These are phyloP conservation scores for Carcharodon carcharias DNA, from an alignment of 2,797 vertebrate genomes.

Conservation along the genomic window DNA sequence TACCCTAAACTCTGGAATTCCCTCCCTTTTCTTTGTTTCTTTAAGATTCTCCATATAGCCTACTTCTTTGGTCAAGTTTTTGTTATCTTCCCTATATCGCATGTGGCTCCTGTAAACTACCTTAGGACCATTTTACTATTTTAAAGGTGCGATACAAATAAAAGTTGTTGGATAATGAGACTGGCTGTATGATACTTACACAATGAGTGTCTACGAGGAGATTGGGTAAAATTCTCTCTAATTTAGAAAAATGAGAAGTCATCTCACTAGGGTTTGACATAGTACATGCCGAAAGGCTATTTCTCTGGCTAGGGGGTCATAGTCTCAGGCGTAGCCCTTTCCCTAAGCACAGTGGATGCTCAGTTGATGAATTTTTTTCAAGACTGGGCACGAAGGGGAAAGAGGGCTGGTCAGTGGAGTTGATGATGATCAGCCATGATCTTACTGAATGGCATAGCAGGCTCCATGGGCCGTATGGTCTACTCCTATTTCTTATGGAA, in stretches of 20 bases:
- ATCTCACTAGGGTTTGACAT: too few species aligned
- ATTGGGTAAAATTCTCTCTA: background rate
- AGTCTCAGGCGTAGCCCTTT: too few species aligned
- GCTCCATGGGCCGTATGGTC: too few species aligned
- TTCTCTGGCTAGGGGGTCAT: background rate
- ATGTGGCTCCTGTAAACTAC: background rate
- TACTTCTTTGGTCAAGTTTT: background rate
- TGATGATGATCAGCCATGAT: background rate
- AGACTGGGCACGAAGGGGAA: too few species aligned
- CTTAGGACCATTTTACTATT: background rate
- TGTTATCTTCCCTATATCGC: background rate
- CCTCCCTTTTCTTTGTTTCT: background rate
- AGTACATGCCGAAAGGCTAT: background rate
- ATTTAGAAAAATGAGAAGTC: background rate
- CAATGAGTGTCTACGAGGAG: background rate
- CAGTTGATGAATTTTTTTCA: too few species aligned
- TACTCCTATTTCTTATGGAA: background rate
- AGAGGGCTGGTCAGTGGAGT: background rate
- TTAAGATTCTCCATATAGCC: background rate
- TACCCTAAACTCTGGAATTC: background rate
- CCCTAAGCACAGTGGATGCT: background rate
- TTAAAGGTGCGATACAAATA: background rate
- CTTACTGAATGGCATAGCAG: too few species aligned
- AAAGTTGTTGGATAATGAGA: background rate
- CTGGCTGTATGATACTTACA: background rate